Conservation (phyloP, 2,797 vertebrate genomes). For the Sebastes matsubarae region DNA sequence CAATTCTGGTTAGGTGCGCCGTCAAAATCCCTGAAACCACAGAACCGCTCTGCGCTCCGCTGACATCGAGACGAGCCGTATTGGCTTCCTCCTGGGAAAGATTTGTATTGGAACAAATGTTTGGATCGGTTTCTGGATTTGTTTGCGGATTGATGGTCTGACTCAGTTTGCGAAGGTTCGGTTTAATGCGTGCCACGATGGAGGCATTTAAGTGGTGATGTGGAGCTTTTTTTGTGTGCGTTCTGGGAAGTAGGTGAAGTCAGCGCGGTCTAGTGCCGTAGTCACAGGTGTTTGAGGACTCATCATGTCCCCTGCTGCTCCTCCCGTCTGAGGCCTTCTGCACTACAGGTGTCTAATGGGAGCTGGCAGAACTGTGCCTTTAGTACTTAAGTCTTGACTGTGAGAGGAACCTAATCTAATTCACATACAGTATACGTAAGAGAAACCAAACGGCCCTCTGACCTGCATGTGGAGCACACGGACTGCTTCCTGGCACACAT, state of each 20-base stretch:
- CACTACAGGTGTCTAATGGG: slow-evolving; percentile 64
- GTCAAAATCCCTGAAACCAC: slow-evolving; percentile 34
- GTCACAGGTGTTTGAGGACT: slow-evolving; percentile 37
- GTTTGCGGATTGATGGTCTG: slow-evolving; percentile 2
- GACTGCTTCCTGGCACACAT: neutral
- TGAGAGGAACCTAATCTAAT: slow-evolving; percentile 58
- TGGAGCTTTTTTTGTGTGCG: neutral
- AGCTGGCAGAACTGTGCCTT: slow-evolving; percentile 62
- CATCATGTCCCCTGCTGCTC: slow-evolving; percentile 23
- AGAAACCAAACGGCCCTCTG: slow-evolving; percentile 49
- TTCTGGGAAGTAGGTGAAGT: neutral
- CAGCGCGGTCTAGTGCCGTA: neutral
- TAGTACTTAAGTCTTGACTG: slow-evolving; percentile 57
- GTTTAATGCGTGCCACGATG: neutral
- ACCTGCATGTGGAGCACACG: slow-evolving; percentile 47
- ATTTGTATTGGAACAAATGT: slow-evolving; percentile 13
- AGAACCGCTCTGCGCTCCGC: slow-evolving; percentile 14
- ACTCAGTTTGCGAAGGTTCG: neutral
- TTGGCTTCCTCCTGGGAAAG: slow-evolving; percentile 11
- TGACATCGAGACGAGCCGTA: slow-evolving; percentile 28
- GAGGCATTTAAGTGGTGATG: neutral
- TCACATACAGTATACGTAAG: slow-evolving; percentile 30
- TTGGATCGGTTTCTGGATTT: slow-evolving; percentile 16
- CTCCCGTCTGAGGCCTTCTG: slow-evolving; percentile 10
- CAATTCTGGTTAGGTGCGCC: slow-evolving; percentile 49